phyloP scores from a whole-genome alignment of 2,797 vertebrate genomes.

The Pangasius mekongensis region DNA sequence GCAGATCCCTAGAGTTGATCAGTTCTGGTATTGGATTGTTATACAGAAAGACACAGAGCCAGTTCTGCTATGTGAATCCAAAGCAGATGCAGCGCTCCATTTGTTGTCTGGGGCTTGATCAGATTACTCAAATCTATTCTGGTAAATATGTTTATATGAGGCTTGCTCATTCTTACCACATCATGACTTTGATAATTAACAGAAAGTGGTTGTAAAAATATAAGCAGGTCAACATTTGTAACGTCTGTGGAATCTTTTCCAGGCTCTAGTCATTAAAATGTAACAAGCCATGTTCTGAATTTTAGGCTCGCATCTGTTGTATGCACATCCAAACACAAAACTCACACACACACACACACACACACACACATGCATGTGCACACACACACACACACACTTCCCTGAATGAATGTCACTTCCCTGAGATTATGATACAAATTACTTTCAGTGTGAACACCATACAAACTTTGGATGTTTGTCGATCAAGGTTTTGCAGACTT shows the following conservation, averaged over 20 bases:
- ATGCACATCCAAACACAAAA: neutral
- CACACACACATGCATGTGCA: neutral
- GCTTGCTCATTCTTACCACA: neutral
- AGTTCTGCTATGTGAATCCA: neutral
- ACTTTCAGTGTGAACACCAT: neutral
- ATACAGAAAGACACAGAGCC: neutral
- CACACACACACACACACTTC: neutral
- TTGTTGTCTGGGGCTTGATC: constrained; percentile 1
- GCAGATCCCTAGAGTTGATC: neutral
- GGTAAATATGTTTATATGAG: constrained; percentile 12
- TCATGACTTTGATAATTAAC: neutral
- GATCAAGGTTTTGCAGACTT: too few relatives aligned
- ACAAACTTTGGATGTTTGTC: neutral
- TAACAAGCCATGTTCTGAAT: neutral
- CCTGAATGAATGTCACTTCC: neutral
- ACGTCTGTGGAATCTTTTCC: neutral
- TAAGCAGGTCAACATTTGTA: neutral
- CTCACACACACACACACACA: neutral
- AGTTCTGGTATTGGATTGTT: neutral
- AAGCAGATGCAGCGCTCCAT: neutral
- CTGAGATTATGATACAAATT: neutral
- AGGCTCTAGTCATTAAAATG: neutral
- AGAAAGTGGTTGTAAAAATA: neutral
- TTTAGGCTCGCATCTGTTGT: neutral
- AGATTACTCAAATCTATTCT: neutral